A percentile compares a stretch with the other conserved stretches of the same genome.
These are phyloP conservation scores for Alca torda DNA, from an alignment of 2,797 vertebrate species.

Conservation along the genomic window DNA sequence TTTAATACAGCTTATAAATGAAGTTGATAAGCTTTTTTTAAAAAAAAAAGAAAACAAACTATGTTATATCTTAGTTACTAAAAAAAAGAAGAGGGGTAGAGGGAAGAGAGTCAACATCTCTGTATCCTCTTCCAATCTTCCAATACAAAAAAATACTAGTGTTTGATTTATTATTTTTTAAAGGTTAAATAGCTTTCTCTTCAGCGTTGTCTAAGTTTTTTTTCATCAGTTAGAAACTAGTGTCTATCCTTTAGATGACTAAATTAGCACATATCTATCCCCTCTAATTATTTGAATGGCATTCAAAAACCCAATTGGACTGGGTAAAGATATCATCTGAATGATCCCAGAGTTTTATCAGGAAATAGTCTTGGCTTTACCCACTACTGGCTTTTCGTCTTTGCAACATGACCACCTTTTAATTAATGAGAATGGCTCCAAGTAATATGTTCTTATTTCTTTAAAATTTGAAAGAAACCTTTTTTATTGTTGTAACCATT, in stretches of 20 bases:
- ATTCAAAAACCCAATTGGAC: not conserved
- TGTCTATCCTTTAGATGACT: not conserved
- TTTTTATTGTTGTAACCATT: not conserved
- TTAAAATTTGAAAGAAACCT: not conserved
- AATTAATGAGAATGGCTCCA: not conserved
- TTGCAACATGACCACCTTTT: not conserved
- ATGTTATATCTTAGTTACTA: not conserved
- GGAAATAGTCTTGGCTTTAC: not conserved
- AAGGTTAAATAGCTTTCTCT: not conserved
- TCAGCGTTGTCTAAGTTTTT: not conserved
- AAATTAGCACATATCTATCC: not conserved
- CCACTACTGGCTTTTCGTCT: not conserved
- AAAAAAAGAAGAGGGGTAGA: rapidly evolving
- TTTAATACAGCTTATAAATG: not conserved
- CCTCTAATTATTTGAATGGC: not conserved
- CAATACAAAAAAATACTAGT: not conserved
- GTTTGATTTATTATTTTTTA: not conserved
- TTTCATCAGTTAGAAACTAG: not conserved
- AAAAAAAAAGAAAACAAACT: not conserved
- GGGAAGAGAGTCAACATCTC: rapidly evolving
- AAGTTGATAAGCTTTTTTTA: not conserved
- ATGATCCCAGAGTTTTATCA: not conserved
- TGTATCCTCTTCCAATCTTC: not conserved
- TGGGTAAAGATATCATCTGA: not conserved
- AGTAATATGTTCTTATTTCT: not conserved